These are phyloP conservation scores for Arctia plantaginis DNA, from an alignment of 2,888 invertebrate species.

Conservation along the genomic window DNA sequence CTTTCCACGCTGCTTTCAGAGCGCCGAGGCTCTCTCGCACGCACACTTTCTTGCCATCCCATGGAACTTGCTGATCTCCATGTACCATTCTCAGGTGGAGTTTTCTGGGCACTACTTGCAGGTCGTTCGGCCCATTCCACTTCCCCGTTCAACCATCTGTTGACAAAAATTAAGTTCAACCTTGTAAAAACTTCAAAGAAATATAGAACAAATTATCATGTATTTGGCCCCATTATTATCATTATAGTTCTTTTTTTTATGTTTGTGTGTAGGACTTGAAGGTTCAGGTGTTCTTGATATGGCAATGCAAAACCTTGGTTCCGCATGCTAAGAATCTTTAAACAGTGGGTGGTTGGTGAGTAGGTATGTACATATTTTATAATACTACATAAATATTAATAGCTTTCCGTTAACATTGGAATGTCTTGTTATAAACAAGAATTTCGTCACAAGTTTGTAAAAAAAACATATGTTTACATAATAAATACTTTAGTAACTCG, in stretches of 20 bases:
- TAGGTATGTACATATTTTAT: conserved; percentile 47
- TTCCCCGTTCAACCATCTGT: conserved; percentile 81
- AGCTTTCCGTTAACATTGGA: conserved; percentile 56
- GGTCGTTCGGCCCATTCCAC: conserved; percentile 78
- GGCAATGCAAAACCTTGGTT: conserved; percentile 59
- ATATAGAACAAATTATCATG: conserved; percentile 27
- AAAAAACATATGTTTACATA: neutral
- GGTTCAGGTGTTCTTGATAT: conserved; percentile 61
- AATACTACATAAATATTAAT: conserved; percentile 62
- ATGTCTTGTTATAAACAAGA: conserved; percentile 34
- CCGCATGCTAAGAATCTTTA: conserved; percentile 53
- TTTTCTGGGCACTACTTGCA: conserved; percentile 67
- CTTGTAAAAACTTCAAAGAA: conserved; percentile 12
- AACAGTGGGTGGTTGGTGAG: conserved; percentile 57
- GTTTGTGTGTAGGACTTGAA: conserved; percentile 65
- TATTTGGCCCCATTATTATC: conserved; percentile 52
- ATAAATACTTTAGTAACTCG: conserved; percentile 18
- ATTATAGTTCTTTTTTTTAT: conserved; percentile 55
- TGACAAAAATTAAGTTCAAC: conserved; percentile 35
- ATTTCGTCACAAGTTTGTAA: conserved; percentile 5
- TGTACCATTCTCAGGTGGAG: conserved; percentile 73
- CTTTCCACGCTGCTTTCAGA: conserved; percentile 76
- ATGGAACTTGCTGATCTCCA: conserved; percentile 78
- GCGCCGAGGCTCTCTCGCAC: conserved; percentile 74
- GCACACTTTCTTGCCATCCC: conserved; percentile 76